Base-by-base conservation (phyloP, 2,113 vertebrate species). In the Sylvicapra grimmia region DNA sequence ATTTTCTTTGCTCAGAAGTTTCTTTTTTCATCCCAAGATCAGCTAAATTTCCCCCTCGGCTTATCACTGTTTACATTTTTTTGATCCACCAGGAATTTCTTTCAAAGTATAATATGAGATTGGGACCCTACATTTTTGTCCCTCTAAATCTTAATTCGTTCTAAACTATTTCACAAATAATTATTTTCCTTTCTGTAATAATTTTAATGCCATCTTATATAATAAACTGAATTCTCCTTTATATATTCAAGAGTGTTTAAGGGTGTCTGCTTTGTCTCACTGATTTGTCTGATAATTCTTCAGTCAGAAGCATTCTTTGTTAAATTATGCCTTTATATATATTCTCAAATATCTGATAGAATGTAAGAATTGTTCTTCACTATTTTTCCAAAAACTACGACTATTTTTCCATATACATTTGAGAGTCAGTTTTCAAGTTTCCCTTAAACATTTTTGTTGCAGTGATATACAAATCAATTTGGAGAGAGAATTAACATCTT, bases 11-110 rank as follows among this genome's bases (percentile, higher is more conserved):
- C 36, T 91, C 23, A 88, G 47, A 97, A 88, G n/a, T 84, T 88
- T 49, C 3, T 56, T 93, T 95, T 97, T 80, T 88, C 82, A 96
- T 90, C 56, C 86, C 14, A 93, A 92, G 33, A 90, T 93, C 75
- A 85, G 93, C 88, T 49, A 23, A 16, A 27, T 16, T 85, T 65
- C 58, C 9, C 27, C n/a, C 5, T 2, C 58, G 49, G 61, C 21
- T 89, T 92, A 91, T 89, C 25, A 90, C 88, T 94, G 56, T 94
- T 94, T 33, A 47, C 23, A 44, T n/a, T 86, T 65, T 94, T 93
- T 58, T 8, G 33, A 56, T 88, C n/a, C 19, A 56, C 23, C 15
- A 79, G 61, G 29, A 95, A 84, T 97, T 92, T 86, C 25, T 40
- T 93, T 95, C 83, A 47, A 44, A 72, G 19, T 75, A 19, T 7